Conservation (phyloP, 1,140 invertebrate species). For the Aethina tumida region DNA sequence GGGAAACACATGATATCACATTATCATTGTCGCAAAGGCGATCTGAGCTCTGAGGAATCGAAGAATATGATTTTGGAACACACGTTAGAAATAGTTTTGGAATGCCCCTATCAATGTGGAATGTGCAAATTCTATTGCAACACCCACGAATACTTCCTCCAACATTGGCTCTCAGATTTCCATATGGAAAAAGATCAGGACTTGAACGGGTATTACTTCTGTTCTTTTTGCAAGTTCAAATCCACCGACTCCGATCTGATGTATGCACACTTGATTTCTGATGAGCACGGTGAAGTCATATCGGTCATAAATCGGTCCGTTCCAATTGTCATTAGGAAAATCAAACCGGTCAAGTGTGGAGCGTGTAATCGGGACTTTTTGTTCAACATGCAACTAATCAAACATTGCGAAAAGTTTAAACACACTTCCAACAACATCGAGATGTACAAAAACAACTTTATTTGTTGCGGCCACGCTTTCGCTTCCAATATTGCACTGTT, state of each 20-base stretch:
- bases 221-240: conserved; percentile 64
- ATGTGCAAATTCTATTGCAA: conserved; percentile 79
- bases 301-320: conserved; percentile 66
- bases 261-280: conserved; percentile 55
- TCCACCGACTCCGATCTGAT: conserved; percentile 54
- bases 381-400: conserved; percentile 58
- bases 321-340: conserved; percentile 66
- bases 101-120: conserved; percentile 74
- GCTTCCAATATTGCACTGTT: conserved; percentile 53
- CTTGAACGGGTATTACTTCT: conserved; percentile 52
- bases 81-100: conserved; percentile 62
- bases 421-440: conserved; percentile 32
- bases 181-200: conserved; percentile 42
- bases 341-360: conserved; percentile 48
- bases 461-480: conserved; percentile 50
- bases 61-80: conserved; percentile 59
- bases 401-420: conserved; percentile 46
- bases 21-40: conserved; percentile 65
- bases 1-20: conserved; percentile 77
- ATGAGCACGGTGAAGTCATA: conserved; percentile 58
- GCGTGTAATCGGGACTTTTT: conserved; percentile 53
- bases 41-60: conserved; percentile 41
- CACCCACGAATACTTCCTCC: conserved; percentile 56
- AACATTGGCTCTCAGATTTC: conserved; percentile 59
- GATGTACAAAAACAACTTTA: conserved; percentile 10